These are phyloP conservation scores for Aphelinus certus DNA, from an alignment of 1,140 invertebrate genomes.

Conservation along the genomic window DNA sequence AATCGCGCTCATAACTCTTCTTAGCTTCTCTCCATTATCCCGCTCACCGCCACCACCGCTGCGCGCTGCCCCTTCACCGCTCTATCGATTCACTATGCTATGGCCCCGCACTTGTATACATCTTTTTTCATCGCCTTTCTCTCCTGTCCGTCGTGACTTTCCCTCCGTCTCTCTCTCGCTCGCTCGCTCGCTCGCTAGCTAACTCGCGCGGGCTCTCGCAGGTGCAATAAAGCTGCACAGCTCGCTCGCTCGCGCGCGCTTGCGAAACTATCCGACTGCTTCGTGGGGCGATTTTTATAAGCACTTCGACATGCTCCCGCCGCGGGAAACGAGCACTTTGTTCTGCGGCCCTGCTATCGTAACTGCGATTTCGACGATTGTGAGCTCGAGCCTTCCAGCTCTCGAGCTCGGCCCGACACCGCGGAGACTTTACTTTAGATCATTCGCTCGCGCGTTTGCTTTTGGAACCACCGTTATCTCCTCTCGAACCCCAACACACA, in stretches of 20 bases:
- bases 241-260: constrained; percentile 21
- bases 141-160: neutral
- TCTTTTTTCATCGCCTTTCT: constrained; percentile 30
- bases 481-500: no score
- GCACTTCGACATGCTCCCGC: constrained; percentile 10
- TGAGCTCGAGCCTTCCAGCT: no score
- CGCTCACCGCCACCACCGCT: neutral
- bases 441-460: no score
- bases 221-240: constrained; percentile 18
- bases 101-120: neutral
- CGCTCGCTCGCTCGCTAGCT: neutral
- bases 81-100: constrained; percentile 33
- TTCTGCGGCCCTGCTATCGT: no score
- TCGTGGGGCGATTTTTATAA: no score
- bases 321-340: constrained; percentile 27
- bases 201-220: neutral
- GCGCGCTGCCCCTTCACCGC: constrained; percentile 15
- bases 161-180: constrained; percentile 7
- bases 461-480: no score
- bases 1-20: no score
- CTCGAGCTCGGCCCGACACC: no score
- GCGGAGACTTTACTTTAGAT: no score
- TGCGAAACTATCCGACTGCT: constrained; percentile 28
- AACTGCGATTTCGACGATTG: no score
- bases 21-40: constrained; percentile 28